Percentiles rank a stretch among this genome's conserved stretches.
Conservation (phyloP, 2,888 invertebrate genomes). For the Thymelicus acteon region DNA sequence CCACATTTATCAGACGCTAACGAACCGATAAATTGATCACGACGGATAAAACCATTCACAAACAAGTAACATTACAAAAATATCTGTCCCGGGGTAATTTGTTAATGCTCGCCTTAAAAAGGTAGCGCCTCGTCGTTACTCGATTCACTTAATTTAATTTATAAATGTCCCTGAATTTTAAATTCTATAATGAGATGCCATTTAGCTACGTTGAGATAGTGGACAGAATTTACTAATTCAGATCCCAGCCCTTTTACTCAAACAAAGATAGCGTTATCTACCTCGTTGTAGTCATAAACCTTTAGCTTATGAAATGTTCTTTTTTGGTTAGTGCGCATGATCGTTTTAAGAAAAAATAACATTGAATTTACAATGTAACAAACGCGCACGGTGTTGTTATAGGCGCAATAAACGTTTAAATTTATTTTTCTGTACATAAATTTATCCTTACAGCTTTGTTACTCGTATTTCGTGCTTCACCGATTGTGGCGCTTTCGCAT, state of each 20-base stretch:
- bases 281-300: slow-evolving; percentile 53
- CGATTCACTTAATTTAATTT: slow-evolving; percentile 57
- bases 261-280: slow-evolving; percentile 66
- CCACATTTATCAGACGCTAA: slow-evolving; percentile 74
- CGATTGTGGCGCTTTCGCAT: slow-evolving; percentile 43
- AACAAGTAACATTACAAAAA: slow-evolving; percentile 74
- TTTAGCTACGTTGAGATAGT: slow-evolving; percentile 70
- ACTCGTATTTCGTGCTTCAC: slow-evolving; percentile 18
- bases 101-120: slow-evolving; percentile 64
- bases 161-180: slow-evolving; percentile 64
- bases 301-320: slow-evolving; percentile 5
- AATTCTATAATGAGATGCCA: slow-evolving; percentile 65
- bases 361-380: slow-evolving; percentile 16
- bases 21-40: slow-evolving; percentile 78
- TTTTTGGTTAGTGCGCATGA: slow-evolving; percentile 1
- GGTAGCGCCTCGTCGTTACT: slow-evolving; percentile 64
- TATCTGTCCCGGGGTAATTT: slow-evolving; percentile 73
- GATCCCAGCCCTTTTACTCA: slow-evolving; percentile 54
- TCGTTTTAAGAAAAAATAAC: slow-evolving; percentile 6
- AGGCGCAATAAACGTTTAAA: slow-evolving; percentile 12
- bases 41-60: slow-evolving; percentile 72
- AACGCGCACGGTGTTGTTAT: slow-evolving; percentile 8
- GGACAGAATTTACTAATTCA: slow-evolving; percentile 70
- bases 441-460: background rate
- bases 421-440: slow-evolving; percentile 18